Base-by-base conservation (phyloP, 1,140 invertebrate genomes). In the Phocides pigmalion region DNA sequence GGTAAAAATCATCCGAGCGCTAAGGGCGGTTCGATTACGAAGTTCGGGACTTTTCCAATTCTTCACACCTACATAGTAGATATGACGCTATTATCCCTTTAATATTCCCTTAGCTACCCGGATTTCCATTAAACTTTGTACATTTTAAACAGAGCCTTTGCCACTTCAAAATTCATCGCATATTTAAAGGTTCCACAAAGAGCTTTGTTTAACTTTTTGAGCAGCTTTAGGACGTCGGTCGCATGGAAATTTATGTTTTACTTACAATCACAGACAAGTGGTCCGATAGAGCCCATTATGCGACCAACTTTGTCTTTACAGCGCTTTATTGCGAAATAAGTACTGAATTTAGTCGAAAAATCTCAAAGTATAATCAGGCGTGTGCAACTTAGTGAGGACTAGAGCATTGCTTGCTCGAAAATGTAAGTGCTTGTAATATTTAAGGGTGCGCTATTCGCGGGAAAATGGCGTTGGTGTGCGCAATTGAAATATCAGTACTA, bases 51-150 rank as follows among this genome's bases (percentile, higher is more conserved):
- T 49, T 9, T 17, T 25, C 41, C 41, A 11, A 47, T 28, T 22
- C 28, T 49, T 61, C 54, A 37, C 56, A 49, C 44, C 42, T 59
- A 47, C 25, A 20, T 19, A 17, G 20, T 22, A 35, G 8, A 44
- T 16, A 41, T 20, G 54, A 58, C 59, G 66, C 63, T 62, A 77
- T 76, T 76, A 76, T 72, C 66, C 74, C 67, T 62, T 84, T 83
- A 83, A 86, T 81, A 84, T 82, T 81, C 80, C 76, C 77, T 74
- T 68, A 77, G 74, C 68, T 72, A 63, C 58, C 63, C 63, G 75
- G 72, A 79, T 81, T 84, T 79, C 76, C 82, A 83, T 85, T 82
- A 80, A 87, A 85, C 80, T 84, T 87, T 74, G 72, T 79, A 82
- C 81, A 84, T 84, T 88, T 84, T 82, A 82, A 84, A 81, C 79